phyloP scores from a whole-genome alignment of 2,797 vertebrate species.

The Neopelma chrysocephalum region DNA sequence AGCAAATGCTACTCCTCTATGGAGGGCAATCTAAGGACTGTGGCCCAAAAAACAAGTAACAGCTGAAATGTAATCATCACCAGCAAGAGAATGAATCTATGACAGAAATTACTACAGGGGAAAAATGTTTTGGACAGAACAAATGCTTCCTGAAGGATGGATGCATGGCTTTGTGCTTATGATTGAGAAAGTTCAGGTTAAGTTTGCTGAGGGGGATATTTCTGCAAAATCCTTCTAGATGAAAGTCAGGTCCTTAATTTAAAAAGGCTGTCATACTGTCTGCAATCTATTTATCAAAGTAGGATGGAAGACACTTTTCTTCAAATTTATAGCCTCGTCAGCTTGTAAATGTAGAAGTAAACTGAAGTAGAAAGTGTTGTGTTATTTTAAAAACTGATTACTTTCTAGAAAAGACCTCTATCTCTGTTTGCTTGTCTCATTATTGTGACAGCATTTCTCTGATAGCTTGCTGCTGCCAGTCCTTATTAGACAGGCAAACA shows the following conservation, averaged over 20 bases:
- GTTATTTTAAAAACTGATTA: conserved; percentile 48
- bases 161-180: neutral
- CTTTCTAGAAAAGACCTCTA: conserved; percentile 7
- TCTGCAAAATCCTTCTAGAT: neutral
- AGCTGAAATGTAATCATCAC: neutral
- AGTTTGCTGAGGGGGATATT: conserved; percentile 15
- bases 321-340: conserved; percentile 35
- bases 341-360: conserved; percentile 42
- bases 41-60: neutral
- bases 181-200: conserved; percentile 17
- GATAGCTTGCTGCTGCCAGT: neutral
- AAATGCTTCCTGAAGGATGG: neutral
- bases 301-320: neutral
- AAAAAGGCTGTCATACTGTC: conserved; percentile 7
- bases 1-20: neutral
- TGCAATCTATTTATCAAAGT: conserved; percentile 14
- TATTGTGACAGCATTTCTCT: neutral
- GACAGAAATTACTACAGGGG: neutral
- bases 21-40: neutral
- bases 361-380: conserved; percentile 5
- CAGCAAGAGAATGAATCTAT: neutral
- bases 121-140: neutral
- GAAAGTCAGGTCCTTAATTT: conserved; percentile 42
- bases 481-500: neutral
- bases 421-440: conserved; percentile 15